Evolutionary conservation across 2,113 vertebrate genomes (phyloP), one percentile per base, ranked within the genome.

Genomic region (Halcyon senegalensis): DNA sequence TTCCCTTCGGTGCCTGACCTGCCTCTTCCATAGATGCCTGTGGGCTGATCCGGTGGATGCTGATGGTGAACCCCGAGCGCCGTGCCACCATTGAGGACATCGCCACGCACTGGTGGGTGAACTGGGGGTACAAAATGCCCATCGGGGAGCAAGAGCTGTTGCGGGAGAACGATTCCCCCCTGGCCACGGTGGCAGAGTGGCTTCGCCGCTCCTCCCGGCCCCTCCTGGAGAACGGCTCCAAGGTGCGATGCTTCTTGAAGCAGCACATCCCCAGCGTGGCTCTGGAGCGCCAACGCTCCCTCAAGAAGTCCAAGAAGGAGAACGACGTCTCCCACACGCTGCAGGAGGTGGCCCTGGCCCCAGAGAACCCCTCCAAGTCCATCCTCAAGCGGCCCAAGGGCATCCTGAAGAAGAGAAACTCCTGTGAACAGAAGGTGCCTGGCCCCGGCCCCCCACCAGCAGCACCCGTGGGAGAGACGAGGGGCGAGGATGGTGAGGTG

Each of bases 61-160:
- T 99, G 67, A 99, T 99, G 99, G 99, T 99, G 85, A 99, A 99
- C 98, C 99, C 99, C 0, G 99, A 98, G 64, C 99, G 99, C 46
- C 98, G 99, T 35, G 99, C 99, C 69, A 99, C 98, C 21, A 96
- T 99, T n/a, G 99, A 99, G 87, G 99, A 99, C 82, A 99, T 99
- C 4, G 99, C 99, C 28, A 98, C 98, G 15, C 99, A 99, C 93
- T 99, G 99, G 99, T 99, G 99, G 99, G 98, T 99, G 59, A 99
- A 99, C 98, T 99, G 99, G 99, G 99, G 99, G 81, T 99, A 99
- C 78, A 96, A 92, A 69, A 91, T 94, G 84, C 97, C 98, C 0
- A 23, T 99, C 0, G 96, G 97, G 8, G 99, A 99, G 92, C 97
- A 97, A 25, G 98, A 98, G 77, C 78, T 92, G 35, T 74, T 89